These are phyloP conservation scores for Carassius auratus DNA, from an alignment of 2,113 vertebrate genomes.

Conservation along the genomic window DNA sequence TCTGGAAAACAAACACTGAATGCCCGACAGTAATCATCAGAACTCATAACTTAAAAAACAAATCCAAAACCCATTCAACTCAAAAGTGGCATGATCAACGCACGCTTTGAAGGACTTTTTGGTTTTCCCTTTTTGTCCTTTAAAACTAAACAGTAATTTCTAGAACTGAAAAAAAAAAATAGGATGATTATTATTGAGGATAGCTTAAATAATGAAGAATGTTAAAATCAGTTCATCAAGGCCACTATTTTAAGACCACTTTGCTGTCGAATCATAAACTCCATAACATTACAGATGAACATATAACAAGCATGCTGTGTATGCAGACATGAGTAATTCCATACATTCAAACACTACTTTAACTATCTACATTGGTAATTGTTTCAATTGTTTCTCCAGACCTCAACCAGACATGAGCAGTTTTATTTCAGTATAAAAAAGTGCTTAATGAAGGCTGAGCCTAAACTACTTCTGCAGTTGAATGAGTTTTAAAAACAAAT, in stretches of 20 bases:
- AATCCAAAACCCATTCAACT: slow-evolving; percentile 27
- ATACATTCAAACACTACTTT: slow-evolving; percentile 61
- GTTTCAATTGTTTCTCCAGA: slow-evolving; percentile 61
- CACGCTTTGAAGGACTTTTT: slow-evolving; percentile 62
- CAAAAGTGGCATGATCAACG: slow-evolving; percentile 68
- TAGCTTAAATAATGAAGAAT: slow-evolving; percentile 61
- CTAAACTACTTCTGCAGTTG: slow-evolving; percentile 55
- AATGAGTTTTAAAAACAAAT: slow-evolving; percentile 59
- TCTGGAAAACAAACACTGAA: slow-evolving; percentile 77
- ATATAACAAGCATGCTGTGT: neutral
- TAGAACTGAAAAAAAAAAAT: slow-evolving; percentile 57
- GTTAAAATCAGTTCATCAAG: slow-evolving; percentile 61
- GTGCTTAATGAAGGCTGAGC: slow-evolving; percentile 61
- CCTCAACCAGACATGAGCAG: slow-evolving; percentile 70
- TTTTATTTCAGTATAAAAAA: slow-evolving; percentile 60
- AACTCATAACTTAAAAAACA: slow-evolving; percentile 68
- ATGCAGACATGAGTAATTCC: slow-evolving; percentile 58
- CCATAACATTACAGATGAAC: slow-evolving; percentile 11
- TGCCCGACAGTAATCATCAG: slow-evolving; percentile 68
- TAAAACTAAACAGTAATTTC: slow-evolving; percentile 63
- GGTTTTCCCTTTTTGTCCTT: slow-evolving; percentile 80
- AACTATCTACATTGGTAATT: neutral
- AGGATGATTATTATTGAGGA: slow-evolving; percentile 35
- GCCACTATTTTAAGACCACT: too few relatives aligned
- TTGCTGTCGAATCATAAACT: slow-evolving; percentile 63